Base-by-base conservation (phyloP, 2,113 vertebrate genomes). In the Procapra przewalskii region DNA sequence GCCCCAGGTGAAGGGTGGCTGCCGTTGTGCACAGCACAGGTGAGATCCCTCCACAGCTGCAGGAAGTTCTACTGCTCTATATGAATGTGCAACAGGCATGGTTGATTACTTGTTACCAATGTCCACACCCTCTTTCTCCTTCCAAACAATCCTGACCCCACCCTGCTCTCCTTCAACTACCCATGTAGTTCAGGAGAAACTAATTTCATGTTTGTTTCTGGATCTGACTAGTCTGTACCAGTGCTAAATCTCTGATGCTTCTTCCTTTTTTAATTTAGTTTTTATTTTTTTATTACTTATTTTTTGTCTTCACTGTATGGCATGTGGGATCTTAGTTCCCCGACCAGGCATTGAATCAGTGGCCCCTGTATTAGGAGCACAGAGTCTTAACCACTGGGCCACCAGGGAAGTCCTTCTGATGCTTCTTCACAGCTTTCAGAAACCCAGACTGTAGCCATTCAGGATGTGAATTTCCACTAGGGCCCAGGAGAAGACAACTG, bases 21-120 rank as follows among this genome's bases (percentile, higher is more conserved):
- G 2, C 77, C 6, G 0, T 0, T 4, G 4, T 11, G 62, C 62
- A 3, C 40, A 31, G 62, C 21, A 3, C 19, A 4, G 7, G 3
- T 2, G 0, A 5, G 13, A 5, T 27, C 27, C 6, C 5, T 3
- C 64, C 27, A 17, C 14, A 13, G 0, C 1, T 0, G 2, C 55
- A 59, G 55, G 23, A 17, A 19, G 11, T 40, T 43, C 54, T 25
- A 0, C 15, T 21, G 9, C 25, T 10, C 27, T 3, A 0, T 5
- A 3, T 27, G 2, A 0, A 16, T 0, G 6, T 19, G 29, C n/a
- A 7, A 6, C 1, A 50, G 11, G 11, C 11, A 2, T 3, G 2
- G 15, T 1, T 3, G 5, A 1, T 29, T 23, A 3, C 48, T 48
- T 2, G 6, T 4, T 54, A 21, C 17, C 59, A 4, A 7, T 2